These are phyloP conservation scores for Oscheius myriophilus DNA, from an alignment of 2,888 invertebrate species.

Conservation along the genomic window DNA sequence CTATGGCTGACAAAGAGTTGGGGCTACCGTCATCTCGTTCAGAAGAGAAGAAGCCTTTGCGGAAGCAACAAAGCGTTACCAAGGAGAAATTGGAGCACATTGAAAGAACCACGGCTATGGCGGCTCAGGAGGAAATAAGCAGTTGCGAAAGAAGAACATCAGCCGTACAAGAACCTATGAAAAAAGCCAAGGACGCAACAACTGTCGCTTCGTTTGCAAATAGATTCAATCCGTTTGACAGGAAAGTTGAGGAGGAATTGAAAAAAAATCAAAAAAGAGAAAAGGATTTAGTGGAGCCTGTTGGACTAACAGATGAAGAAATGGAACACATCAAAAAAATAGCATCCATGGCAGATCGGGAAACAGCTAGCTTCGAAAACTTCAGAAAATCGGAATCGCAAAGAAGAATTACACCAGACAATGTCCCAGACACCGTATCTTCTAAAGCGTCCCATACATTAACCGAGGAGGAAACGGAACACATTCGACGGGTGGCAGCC, in stretches of 20 bases:
- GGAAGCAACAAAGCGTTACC: slow-evolving; percentile 13
- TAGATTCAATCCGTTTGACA: not conserved
- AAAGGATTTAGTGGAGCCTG: not conserved
- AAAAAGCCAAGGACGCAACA: not conserved
- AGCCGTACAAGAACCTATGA: not conserved
- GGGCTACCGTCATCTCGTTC: not conserved
- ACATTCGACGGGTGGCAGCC: slow-evolving; percentile 17
- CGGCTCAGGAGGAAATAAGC: slow-evolving; percentile 12
- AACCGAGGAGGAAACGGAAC: slow-evolving; percentile 34
- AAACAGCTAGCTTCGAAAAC: no score
- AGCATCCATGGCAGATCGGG: no score
- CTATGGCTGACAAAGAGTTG: slow-evolving; percentile 26
- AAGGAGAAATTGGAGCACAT: slow-evolving; percentile 42
- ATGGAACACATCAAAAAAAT: no score
- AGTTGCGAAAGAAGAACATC: not conserved
- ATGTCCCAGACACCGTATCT: no score
- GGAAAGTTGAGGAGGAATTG: not conserved
- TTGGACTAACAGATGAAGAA: no score
- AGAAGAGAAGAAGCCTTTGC: not conserved
- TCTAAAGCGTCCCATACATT: not conserved
- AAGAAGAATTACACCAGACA: no score
- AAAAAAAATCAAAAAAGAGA: not conserved
- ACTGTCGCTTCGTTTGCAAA: not conserved
- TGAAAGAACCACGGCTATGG: slow-evolving; percentile 34
- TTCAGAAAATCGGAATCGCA: no score